Evolutionary conservation across 2,113 vertebrate genomes (phyloP).

Genomic region (Hylia prasina): DNA sequence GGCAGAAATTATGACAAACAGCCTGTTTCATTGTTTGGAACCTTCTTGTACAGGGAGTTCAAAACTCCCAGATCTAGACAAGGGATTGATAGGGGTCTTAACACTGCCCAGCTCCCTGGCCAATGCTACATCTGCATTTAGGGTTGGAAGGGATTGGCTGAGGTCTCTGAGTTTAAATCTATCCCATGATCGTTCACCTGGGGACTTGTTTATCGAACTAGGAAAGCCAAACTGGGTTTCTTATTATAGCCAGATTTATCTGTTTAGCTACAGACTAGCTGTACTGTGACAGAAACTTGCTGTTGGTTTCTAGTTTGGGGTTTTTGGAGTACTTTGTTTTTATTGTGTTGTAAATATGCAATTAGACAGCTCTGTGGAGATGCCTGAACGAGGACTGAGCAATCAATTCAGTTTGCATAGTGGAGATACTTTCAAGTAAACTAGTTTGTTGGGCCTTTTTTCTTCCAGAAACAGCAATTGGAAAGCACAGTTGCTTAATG

Average conservation of each 20-base stretch:
- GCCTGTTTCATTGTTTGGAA: not conserved
- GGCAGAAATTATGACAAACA: not conserved
- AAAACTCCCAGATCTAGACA: not conserved
- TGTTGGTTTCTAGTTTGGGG: not conserved
- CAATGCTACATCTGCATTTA: not conserved
- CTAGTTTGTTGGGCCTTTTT: not conserved
- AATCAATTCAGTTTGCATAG: not conserved
- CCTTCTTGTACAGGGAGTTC: not conserved
- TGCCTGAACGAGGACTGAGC: not conserved
- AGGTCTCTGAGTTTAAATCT: not conserved
- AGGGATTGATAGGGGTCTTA: not conserved
- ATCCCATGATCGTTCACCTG: not conserved
- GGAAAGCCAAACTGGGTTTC: not conserved
- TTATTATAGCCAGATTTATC: not conserved
- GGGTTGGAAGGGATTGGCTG: not conserved
- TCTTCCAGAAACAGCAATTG: not conserved
- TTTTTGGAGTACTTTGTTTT: not conserved
- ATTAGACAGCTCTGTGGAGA: not conserved
- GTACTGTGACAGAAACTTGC: not conserved
- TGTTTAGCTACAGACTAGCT: not conserved
- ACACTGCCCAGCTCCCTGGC: not conserved
- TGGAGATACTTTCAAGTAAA: not conserved
- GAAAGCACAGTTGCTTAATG: not conserved
- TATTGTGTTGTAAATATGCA: not conserved
- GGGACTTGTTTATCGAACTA: not conserved